Evolutionary conservation across 2,797 vertebrate genomes (phyloP), one percentile per base, ranked within the genome.

Genomic region (Enteromius thamalakanensis): DNA sequence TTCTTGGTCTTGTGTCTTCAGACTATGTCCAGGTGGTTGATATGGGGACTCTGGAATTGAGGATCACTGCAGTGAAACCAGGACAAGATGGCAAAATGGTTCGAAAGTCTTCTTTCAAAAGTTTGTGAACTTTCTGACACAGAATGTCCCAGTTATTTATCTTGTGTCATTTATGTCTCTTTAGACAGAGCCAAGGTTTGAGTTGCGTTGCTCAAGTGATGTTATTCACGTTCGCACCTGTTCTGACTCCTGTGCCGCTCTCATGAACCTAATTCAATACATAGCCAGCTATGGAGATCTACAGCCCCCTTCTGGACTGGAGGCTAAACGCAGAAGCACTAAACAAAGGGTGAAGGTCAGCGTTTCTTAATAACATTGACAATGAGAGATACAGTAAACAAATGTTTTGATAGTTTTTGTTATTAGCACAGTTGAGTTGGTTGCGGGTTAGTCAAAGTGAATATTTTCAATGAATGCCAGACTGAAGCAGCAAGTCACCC

Each of bases 231-330:
- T 99, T 87, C 93, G 97, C 83, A 99, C 97, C 0, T 99, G 98
- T 89, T 97, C 97, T 0, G 98, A 99, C 90, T 98, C 98, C 0
- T 99, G 98, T 77, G 98, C 98, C 0, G 97, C 98, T 0, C 93
- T 99, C 10, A 99, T 99, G 98, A 99, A 99, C 88, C 97, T 99
- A 26, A 98, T 99, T 87, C 98, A 99, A 69, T 99, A 99, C 79
- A 93, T 99, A 14, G 98, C 98, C 70, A 98, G 96, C 91, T 99
- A 99, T 0, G 98, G 98, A 78, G 98, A 99, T 91, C 88, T 99
- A 12, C 89, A 96, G 64, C 94, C 94, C 1, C 95, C 97, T 0
- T 1, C 89, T 80, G 95, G 94, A 85, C 90, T 88, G 3, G 96
- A 97, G 47, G 49, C 90, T 74, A 95, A 95, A 65, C 91, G 90